Evolutionary conservation across 2,888 invertebrate species (phyloP).

Genomic region (Cryptocephalus moraei): DNA sequence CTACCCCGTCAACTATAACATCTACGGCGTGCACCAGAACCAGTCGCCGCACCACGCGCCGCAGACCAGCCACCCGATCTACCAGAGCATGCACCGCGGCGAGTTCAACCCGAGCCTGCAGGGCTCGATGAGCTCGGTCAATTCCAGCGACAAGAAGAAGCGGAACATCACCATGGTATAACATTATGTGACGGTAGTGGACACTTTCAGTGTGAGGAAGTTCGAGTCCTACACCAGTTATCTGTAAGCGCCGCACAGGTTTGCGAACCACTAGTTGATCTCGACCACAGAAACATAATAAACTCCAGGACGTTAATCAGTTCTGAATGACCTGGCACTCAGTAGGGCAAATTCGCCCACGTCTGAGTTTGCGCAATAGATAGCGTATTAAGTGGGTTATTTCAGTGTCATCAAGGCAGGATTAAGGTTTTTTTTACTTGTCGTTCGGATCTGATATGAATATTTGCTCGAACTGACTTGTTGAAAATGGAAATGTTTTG

Average conservation of each 20-base stretch:
- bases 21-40: constrained; percentile 39
- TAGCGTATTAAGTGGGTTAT: too few relatives aligned
- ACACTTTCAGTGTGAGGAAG: constrained; percentile 23
- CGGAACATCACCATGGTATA: constrained; percentile 53
- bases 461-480: too few relatives aligned
- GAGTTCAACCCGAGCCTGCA: constrained; percentile 44
- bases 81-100: constrained; percentile 37
- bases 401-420: too few relatives aligned
- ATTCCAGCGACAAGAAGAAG: constrained; percentile 45
- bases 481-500: constrained; percentile 8
- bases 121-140: constrained; percentile 47
- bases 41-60: constrained; percentile 5
- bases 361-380: too few relatives aligned
- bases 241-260: constrained; percentile 2
- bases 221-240: constrained; percentile 20
- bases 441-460: too few relatives aligned
- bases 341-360: too few relatives aligned
- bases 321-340: too few relatives aligned
- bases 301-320: too few relatives aligned
- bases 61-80: constrained; percentile 30
- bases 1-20: constrained; percentile 37
- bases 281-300: too few relatives aligned
- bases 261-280: neutral
- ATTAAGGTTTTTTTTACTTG: too few relatives aligned
- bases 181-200: constrained; percentile 30